phyloP scores from a whole-genome alignment of 2,113 vertebrate genomes.

The Erinaceus europaeus region DNA sequence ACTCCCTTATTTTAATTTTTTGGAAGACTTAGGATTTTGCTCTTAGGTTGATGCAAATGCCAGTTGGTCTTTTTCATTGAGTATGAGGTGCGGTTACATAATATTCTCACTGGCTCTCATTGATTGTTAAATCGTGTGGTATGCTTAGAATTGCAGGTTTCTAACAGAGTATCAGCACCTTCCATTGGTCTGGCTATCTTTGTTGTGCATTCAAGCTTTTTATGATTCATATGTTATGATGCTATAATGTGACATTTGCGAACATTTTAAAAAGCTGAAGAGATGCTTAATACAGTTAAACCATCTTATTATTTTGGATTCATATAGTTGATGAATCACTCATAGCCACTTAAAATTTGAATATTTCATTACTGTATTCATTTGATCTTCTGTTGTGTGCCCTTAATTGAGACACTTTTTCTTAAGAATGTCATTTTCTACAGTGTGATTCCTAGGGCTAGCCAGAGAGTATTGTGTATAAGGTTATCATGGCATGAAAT shows the following conservation, averaged over 20 bases:
- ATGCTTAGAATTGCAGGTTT: background rate
- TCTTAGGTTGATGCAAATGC: background rate
- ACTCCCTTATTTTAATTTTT: background rate
- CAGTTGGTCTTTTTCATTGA: background rate
- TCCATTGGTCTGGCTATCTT: background rate
- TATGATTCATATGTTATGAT: background rate
- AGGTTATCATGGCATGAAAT: background rate
- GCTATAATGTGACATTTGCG: background rate
- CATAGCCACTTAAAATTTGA: constrained; percentile 28
- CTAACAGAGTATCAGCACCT: background rate
- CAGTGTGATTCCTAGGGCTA: background rate
- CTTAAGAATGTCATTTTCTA: background rate
- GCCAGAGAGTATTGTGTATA: background rate
- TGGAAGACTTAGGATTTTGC: background rate
- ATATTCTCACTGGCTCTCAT: background rate
- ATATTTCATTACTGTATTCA: constrained; percentile 2
- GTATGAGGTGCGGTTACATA: background rate
- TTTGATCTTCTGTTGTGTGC: background rate
- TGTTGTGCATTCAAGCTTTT: background rate
- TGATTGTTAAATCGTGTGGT: background rate
- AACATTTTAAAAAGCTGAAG: background rate
- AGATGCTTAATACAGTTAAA: constrained; percentile 19
- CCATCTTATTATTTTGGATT: background rate
- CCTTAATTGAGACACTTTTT: background rate
- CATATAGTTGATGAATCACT: background rate